phyloP scores from a whole-genome alignment of 2,797 vertebrate genomes.

The Coregonus ussuriensis region DNA sequence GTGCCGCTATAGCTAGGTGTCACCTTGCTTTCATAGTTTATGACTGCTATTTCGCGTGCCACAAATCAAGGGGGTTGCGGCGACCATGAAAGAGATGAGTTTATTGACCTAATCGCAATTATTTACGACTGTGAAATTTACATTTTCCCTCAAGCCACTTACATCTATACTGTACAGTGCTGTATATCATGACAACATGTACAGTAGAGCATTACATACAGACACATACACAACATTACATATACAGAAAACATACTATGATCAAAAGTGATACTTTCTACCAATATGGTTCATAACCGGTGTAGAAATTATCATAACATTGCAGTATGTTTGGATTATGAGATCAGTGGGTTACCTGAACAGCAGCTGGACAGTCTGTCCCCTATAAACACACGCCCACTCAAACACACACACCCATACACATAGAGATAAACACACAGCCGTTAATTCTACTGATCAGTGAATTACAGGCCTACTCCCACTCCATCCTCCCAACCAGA shows the following conservation, averaged over 20 bases:
- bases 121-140: constrained; percentile 20
- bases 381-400: not conserved
- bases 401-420: constrained; percentile 12
- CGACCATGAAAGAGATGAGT: constrained; percentile 27
- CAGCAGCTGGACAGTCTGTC: constrained; percentile 4
- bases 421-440: constrained; percentile 30
- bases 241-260: no score
- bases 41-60: constrained; percentile 25
- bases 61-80: constrained; percentile 38
- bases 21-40: constrained; percentile 26
- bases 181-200: not conserved
- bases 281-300: not conserved
- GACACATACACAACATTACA: not conserved
- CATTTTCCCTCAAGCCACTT: not conserved
- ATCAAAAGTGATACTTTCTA: not conserved
- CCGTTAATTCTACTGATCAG: constrained; percentile 58
- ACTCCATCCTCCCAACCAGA: constrained; percentile 32
- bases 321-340: not conserved
- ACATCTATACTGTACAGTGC: not conserved
- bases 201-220: not conserved
- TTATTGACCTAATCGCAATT: constrained; percentile 18
- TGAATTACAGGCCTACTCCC: constrained; percentile 46
- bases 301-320: not conserved
- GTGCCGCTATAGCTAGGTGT: constrained; percentile 9
- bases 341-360: not conserved